Evolutionary conservation across 2,888 invertebrate species (phyloP), one percentile per base, ranked within the genome.

Genomic region (Augochlorella aurata): DNA sequence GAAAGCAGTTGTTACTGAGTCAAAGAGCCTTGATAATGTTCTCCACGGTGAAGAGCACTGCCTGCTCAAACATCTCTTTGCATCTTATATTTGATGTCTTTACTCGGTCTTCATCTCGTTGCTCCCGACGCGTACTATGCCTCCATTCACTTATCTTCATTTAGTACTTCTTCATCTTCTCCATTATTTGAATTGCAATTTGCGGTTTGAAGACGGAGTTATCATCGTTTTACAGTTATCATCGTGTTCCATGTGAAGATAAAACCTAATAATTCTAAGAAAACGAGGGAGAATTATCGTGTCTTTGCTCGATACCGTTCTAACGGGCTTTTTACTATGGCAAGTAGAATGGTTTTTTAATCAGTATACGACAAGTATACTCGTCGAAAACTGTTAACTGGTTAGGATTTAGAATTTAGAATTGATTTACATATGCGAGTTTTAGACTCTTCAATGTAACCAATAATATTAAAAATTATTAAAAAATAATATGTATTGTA

Each of bases 1-100:
- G 58, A 58, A 24, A 58, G 58, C 14, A 58, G 58, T 58, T 24
- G 58, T 58, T 58, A 58, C 58, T 12, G 58, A 58, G 21, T 24
- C 58, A 24, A 58, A 12, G 58, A 21, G 7, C 14, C 58, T 58
- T 24, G 24, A 24, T 58, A 58, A 58, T 24, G 14, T 58, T 24
- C 24, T 24, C 24, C 14, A 21, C 10, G 21, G 14, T 58, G 24
- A 10, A 58, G 58, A 24, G 24, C 14, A 24, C 3, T 38, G 38
- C 21, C 54, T 24, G 10, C 21, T 54, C 54, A 21, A 14, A 24
- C 58, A 24, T 24, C 58, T 58, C 58, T 24, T 58, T 24, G 58
- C 24, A 24, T 58, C 58, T 58, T 58, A 58, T 54, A 3, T 21
- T 14, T 14, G 24, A 14, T 58, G 21, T 24, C 24, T 58, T 14